Conservation (phyloP, 2,113 vertebrate species). For the Phrynosoma platyrhinos region DNA sequence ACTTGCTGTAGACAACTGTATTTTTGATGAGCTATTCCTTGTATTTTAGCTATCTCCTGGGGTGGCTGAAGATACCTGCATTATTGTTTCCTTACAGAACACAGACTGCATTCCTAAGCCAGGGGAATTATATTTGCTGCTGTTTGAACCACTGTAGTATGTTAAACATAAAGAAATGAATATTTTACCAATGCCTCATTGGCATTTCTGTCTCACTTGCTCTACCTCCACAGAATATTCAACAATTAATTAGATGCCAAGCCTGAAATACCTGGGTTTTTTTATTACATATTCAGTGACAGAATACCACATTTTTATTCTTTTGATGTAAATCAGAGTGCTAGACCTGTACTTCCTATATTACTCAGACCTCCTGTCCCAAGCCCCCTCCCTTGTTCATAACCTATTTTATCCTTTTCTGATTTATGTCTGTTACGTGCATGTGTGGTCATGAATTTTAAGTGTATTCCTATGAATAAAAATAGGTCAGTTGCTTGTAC, state of each 20-base stretch:
- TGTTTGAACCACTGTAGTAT: constrained; percentile 53
- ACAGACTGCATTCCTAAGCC: constrained; percentile 53
- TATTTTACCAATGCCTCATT: constrained; percentile 35
- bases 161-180: constrained; percentile 62
- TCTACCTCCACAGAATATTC: constrained; percentile 54
- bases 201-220: constrained; percentile 26
- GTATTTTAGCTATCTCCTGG: constrained; percentile 47
- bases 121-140: constrained; percentile 49
- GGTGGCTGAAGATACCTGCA: constrained; percentile 17
- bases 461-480: constrained; percentile 64
- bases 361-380: constrained; percentile 28
- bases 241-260: constrained; percentile 69
- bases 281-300: constrained; percentile 68
- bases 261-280: constrained; percentile 57
- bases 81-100: constrained; percentile 51
- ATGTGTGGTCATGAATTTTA: constrained; percentile 64
- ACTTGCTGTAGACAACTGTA: background rate
- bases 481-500: constrained; percentile 69
- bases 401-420: constrained; percentile 64
- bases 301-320: constrained; percentile 67
- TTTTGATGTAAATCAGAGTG: constrained; percentile 69
- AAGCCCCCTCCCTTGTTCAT: constrained; percentile 53
- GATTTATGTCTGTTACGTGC: constrained; percentile 62
- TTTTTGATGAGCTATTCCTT: constrained; percentile 59
- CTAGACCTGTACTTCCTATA: constrained; percentile 44